A percentile compares a stretch with the other conserved stretches of the same genome.
Evolutionary conservation across 2,888 invertebrate species (phyloP).

Genomic region (Euproctis similis): DNA sequence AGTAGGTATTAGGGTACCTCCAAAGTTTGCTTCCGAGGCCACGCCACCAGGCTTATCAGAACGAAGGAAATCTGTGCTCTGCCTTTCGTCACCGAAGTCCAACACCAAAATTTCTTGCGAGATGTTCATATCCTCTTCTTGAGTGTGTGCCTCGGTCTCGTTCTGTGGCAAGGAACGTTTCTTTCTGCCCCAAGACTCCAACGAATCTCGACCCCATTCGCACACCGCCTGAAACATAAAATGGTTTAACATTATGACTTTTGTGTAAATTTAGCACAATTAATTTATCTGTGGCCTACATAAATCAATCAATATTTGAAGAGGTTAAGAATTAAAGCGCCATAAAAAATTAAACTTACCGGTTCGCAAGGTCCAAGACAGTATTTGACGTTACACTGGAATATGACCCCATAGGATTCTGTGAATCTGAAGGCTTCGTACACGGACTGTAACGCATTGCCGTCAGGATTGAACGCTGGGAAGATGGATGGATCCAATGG

Average conservation of each 20-base stretch:
- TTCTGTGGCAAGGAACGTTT: constrained; percentile 80
- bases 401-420: constrained; percentile 96
- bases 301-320: constrained; percentile 1
- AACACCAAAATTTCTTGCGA: constrained; percentile 95
- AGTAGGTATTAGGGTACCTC: constrained; percentile 69
- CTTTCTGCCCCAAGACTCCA: constrained; percentile 94
- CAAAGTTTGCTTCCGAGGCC: constrained; percentile 79
- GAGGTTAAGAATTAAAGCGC: too few relatives aligned
- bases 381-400: constrained; percentile 97
- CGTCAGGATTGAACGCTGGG: constrained; percentile 93
- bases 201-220: constrained; percentile 92
- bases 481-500: constrained; percentile 95
- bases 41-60: constrained; percentile 81
- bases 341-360: constrained; percentile 58
- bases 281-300: constrained; percentile 20
- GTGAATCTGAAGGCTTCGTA: constrained; percentile 97
- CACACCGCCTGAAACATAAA: constrained; percentile 83
- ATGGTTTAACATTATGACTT: constrained; percentile 22
- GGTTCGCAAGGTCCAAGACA: constrained; percentile 96
- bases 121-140: constrained; percentile 91
- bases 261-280: constrained; percentile 18
- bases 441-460: constrained; percentile 91
- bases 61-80: constrained; percentile 85
- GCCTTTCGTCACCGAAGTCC: constrained; percentile 92
- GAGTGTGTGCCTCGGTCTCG: constrained; percentile 79